Evolutionary conservation across 2,797 vertebrate genomes (phyloP).

Genomic region (Sebastes variabilis): DNA sequence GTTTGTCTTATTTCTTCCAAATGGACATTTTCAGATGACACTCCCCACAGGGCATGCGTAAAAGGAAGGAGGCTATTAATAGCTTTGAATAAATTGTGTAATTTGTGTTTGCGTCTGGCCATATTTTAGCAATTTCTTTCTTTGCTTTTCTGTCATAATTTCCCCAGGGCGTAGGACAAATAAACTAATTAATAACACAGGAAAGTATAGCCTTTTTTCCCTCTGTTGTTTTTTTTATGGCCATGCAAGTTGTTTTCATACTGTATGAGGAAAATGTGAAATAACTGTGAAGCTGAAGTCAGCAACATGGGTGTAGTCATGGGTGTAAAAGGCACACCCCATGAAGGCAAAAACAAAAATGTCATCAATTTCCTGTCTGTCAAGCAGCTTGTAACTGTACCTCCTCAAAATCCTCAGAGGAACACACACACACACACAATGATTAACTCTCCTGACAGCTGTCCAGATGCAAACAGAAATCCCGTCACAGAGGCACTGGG

Average conservation of each 20-base stretch:
- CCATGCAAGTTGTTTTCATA: neutral
- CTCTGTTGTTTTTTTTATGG: neutral
- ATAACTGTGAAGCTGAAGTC: neutral
- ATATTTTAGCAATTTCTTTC: constrained; percentile 21
- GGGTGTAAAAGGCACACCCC: neutral
- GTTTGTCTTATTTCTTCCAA: constrained; percentile 69
- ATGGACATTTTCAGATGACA: constrained; percentile 62
- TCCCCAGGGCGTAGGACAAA: neutral
- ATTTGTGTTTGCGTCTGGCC: constrained; percentile 8
- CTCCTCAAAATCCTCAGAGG: constrained; percentile 20
- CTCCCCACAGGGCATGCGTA: constrained; percentile 42
- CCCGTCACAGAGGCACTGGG: constrained; percentile 23
- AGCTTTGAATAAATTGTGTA: constrained; percentile 53
- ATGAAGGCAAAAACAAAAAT: constrained; percentile 17
- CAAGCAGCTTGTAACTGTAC: constrained; percentile 15
- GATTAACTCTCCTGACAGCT: constrained; percentile 52
- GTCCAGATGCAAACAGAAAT: constrained; percentile 61
- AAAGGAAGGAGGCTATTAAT: constrained; percentile 54
- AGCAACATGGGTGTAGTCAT: neutral
- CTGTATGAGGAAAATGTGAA: neutral
- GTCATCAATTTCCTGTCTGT: constrained; percentile 32
- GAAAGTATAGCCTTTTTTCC: neutral
- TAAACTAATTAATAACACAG: neutral
- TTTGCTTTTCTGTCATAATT: neutral
- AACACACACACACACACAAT: neutral